Evolutionary conservation across 2,113 vertebrate genomes (phyloP).

Genomic region (Hypocryptadius cinnamomeus): DNA sequence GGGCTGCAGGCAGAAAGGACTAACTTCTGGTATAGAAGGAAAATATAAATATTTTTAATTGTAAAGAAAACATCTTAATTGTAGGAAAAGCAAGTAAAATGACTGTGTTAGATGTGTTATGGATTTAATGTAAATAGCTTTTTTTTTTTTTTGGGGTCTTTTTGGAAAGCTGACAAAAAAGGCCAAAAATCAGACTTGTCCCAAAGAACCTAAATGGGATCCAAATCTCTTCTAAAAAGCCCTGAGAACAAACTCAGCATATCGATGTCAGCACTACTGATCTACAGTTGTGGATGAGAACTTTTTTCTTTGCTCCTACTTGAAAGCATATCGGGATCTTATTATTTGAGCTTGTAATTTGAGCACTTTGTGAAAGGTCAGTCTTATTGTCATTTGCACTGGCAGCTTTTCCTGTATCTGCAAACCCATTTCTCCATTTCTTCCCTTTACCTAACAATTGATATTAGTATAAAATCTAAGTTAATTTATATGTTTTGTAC

Average conservation of each 20-base stretch:
- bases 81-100: neutral
- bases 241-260: neutral
- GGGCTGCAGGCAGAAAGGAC: neutral
- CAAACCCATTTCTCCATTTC: neutral
- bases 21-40: neutral
- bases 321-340: neutral
- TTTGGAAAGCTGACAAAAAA: neutral
- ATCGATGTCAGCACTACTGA: neutral
- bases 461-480: neutral
- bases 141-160: too few relatives aligned
- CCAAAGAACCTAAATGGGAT: neutral
- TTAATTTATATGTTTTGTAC: neutral
- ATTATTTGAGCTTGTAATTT: neutral
- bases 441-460: neutral
- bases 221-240: neutral
- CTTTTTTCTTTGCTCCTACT: neutral
- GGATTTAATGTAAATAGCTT: neutral
- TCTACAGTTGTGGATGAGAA: neutral
- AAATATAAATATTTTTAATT: neutral
- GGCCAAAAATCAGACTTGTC: neutral
- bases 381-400: neutral
- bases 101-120: neutral
- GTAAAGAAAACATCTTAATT: neutral
- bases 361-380: neutral
- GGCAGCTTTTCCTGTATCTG: neutral